Evolutionary conservation across 2,113 vertebrate genomes (phyloP).

Genomic region (Chunga burmeisteri): DNA sequence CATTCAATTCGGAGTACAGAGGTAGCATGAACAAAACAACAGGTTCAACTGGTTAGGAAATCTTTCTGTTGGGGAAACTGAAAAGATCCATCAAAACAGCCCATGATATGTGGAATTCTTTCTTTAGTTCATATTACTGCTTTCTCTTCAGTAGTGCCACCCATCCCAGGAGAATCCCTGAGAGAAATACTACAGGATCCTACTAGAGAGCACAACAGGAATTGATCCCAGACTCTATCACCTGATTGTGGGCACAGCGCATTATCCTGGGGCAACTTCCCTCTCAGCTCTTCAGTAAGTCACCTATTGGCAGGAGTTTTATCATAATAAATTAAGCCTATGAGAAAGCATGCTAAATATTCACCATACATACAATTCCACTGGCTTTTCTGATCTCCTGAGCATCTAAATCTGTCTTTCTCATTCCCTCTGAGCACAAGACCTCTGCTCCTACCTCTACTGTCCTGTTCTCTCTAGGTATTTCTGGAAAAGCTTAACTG

Average conservation of each 20-base stretch:
- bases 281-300: neutral
- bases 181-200: neutral
- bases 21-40: fast-evolving
- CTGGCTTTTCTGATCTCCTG: neutral
- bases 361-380: neutral
- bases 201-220: neutral
- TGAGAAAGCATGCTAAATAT: neutral
- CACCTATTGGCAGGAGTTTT: neutral
- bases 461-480: neutral
- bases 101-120: fast-evolving
- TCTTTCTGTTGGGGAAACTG: neutral
- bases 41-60: neutral
- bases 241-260: neutral
- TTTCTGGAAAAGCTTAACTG: neutral
- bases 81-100: neutral
- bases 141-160: neutral
- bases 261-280: neutral
- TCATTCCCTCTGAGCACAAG: neutral
- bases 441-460: neutral
- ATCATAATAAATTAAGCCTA: neutral
- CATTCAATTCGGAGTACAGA: neutral
- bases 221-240: neutral
- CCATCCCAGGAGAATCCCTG: neutral
- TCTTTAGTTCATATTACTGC: neutral
- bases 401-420: neutral